Conservation (phyloP, 2,113 vertebrate species). For the Chionis minor region DNA sequence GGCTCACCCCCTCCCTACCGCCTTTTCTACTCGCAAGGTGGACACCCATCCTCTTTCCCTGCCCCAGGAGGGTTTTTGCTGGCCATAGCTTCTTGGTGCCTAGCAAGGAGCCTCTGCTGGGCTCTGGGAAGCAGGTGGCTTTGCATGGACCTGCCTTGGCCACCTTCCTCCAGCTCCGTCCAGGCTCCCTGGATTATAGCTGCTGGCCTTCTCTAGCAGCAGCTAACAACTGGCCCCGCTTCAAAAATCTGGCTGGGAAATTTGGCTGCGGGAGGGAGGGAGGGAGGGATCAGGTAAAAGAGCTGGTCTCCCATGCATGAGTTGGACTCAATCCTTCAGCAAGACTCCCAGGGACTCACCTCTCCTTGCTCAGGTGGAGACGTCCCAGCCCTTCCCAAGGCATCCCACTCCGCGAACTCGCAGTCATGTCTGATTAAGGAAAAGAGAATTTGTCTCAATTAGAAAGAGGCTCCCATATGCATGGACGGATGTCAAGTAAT, state of each 20-base stretch:
- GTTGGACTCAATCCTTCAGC: not conserved
- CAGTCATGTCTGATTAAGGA: slow-evolving; percentile 63
- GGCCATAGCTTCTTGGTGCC: not conserved
- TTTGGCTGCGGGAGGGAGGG: not conserved
- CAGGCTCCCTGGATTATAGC: not conserved
- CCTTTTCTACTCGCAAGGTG: not conserved
- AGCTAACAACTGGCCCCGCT: not conserved
- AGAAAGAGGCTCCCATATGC: slow-evolving; percentile 34
- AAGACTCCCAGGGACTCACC: slow-evolving; percentile 60
- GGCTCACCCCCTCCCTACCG: not conserved
- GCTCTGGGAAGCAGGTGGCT: not conserved
- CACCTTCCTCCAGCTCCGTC: not conserved
- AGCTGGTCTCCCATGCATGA: not conserved
- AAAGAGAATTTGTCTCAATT: slow-evolving; percentile 69
- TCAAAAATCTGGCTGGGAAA: slow-evolving; percentile 1
- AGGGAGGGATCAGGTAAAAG: not conserved
- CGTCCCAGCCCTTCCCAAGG: slow-evolving; percentile 48
- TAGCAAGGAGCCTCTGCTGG: not conserved
- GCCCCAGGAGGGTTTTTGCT: not conserved
- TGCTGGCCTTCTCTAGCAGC: not conserved
- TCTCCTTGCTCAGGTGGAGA: slow-evolving; percentile 47
- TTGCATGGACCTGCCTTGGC: not conserved
- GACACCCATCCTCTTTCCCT: not conserved
- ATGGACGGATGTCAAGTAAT: slow-evolving; percentile 27
- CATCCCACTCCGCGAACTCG: slow-evolving; percentile 24